phyloP scores from a whole-genome alignment of 2,888 invertebrate species.

The Drosophila anomalata region DNA sequence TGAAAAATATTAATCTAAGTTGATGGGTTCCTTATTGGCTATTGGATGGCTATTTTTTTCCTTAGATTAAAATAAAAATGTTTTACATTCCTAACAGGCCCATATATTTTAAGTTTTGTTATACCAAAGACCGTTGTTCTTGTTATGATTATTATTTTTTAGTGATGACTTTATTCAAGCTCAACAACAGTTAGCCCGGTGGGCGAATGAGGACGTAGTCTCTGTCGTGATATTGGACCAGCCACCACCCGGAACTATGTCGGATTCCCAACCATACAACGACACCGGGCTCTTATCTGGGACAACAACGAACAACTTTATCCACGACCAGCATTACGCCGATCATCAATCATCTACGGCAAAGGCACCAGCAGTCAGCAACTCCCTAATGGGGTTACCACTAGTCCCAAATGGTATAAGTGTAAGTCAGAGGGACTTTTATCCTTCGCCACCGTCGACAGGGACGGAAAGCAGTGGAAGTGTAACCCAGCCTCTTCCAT shows the following conservation, averaged over 20 bases:
- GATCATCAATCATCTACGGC: conserved; percentile 82
- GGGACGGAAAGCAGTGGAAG: conserved; percentile 86
- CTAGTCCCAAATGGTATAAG: conserved; percentile 84
- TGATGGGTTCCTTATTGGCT: too few species aligned
- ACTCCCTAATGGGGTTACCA: conserved; percentile 79
- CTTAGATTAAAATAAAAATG: neutral
- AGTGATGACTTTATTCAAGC: conserved; percentile 99
- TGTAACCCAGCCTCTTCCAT: conserved; percentile 83
- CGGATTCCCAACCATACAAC: conserved; percentile 85
- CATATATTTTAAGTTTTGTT: conserved; percentile 58
- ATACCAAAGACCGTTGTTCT: conserved; percentile 87
- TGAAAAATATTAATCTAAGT: too few species aligned
- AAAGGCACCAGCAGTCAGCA: conserved; percentile 71
- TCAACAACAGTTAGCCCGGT: conserved; percentile 97
- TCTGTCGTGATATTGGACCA: conserved; percentile 86
- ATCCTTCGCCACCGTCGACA: conserved; percentile 85
- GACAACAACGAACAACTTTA: conserved; percentile 84
- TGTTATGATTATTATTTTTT: conserved; percentile 94
- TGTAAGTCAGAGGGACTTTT: conserved; percentile 85
- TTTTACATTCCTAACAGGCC: neutral
- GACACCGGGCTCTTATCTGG: conserved; percentile 86
- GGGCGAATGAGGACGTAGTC: conserved; percentile 95
- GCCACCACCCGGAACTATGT: conserved; percentile 83
- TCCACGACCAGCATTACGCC: conserved; percentile 85
- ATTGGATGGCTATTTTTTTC: too few species aligned